Conservation (phyloP, 2,888 invertebrate genomes). For the Apomyelois bistriatella region DNA sequence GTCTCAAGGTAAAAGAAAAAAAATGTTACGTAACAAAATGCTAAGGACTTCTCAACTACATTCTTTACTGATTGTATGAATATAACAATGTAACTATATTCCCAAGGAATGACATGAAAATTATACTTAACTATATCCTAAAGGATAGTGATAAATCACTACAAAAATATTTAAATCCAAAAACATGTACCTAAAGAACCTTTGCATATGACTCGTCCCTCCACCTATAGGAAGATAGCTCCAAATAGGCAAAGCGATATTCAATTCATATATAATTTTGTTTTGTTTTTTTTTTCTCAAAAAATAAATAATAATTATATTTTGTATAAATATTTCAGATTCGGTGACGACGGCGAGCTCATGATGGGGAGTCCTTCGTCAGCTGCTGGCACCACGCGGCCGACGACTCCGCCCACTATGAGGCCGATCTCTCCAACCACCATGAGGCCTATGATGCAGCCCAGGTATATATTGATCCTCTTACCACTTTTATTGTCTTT, state of each 20-base stretch:
- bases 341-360: constrained; percentile 56
- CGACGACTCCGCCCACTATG: constrained; percentile 26
- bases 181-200: no score
- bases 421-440: constrained; percentile 23
- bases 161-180: no score
- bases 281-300: no score
- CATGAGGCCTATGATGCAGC: constrained; percentile 29
- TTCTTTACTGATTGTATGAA: neutral
- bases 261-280: no score
- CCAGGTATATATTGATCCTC: constrained; percentile 30
- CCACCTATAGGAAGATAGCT: no score
- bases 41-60: neutral
- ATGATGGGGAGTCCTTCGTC: constrained; percentile 54
- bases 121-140: no score
- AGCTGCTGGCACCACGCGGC: constrained; percentile 35
- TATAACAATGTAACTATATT: neutral
- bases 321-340: constrained; percentile 43
- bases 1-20: neutral
- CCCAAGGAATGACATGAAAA: neutral
- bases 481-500: neutral
- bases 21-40: neutral
- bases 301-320: neutral
- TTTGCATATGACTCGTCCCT: no score
- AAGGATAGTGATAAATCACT: no score
- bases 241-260: no score